These are phyloP conservation scores for Galeopterus variegatus DNA, from an alignment of 2,113 vertebrate species.

Conservation along the genomic window DNA sequence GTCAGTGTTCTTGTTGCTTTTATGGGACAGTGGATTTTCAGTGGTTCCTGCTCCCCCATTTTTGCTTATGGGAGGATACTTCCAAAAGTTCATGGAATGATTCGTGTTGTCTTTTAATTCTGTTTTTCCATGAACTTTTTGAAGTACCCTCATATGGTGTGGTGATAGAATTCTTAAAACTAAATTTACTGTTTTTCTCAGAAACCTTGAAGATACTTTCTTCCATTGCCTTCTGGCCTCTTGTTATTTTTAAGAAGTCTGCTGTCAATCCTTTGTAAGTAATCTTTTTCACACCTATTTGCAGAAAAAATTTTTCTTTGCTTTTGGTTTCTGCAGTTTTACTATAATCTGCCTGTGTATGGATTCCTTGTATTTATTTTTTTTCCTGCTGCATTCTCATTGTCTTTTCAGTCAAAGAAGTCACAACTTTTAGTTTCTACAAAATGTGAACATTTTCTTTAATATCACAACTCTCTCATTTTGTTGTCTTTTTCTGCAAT, in stretches of 20 bases:
- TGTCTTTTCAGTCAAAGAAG: neutral
- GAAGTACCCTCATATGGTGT: neutral
- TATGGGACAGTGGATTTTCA: neutral
- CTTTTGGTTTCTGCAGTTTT: neutral
- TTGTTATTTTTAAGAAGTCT: neutral
- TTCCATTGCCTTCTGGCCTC: neutral
- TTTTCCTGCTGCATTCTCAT: neutral
- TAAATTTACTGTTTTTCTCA: slow-evolving; percentile 7
- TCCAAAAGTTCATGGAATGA: no score
- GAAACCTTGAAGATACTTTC: neutral
- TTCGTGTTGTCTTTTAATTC: no score
- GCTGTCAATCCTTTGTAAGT: neutral
- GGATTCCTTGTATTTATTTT: neutral
- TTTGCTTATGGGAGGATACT: neutral
- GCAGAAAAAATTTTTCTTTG: neutral
- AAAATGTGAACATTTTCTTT: neutral
- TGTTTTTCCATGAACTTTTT: no score
- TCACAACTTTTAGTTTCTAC: neutral
- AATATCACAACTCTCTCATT: neutral
- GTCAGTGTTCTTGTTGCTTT: neutral
- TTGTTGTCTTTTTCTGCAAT: neutral
- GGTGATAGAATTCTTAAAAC: neutral
- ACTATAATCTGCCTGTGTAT: neutral
- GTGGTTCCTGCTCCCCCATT: neutral
- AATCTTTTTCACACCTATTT: neutral